These are phyloP conservation scores for Oscheius sp. DNA, from an alignment of 2,888 invertebrate genomes.

Conservation along the genomic window DNA sequence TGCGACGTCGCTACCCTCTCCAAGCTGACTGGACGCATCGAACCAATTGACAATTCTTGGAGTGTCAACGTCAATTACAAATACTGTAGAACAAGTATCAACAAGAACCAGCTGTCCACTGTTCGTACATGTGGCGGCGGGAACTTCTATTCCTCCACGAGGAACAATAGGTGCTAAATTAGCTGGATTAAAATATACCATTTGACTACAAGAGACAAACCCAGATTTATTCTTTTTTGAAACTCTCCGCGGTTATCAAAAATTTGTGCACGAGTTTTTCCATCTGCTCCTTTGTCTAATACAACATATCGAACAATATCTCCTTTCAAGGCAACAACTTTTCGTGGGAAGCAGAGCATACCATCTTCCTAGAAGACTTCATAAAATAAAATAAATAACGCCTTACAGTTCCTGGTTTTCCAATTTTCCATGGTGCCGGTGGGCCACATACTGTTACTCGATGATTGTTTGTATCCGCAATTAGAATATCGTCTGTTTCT, in stretches of 20 bases:
- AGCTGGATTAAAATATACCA: background rate
- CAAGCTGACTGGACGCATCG: slow-evolving; percentile 52
- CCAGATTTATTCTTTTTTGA: slow-evolving; percentile 48
- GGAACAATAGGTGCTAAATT: slow-evolving; percentile 36
- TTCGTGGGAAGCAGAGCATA: slow-evolving; percentile 61
- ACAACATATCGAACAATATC: slow-evolving; percentile 53
- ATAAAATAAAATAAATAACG: background rate
- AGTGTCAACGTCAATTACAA: slow-evolving; percentile 47
- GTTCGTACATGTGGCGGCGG: slow-evolving; percentile 49
- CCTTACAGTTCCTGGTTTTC: slow-evolving; percentile 49
- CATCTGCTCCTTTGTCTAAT: slow-evolving; percentile 52
- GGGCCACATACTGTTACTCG: slow-evolving; percentile 61
- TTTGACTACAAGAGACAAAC: slow-evolving; percentile 21
- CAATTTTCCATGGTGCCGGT: slow-evolving; percentile 57
- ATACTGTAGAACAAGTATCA: slow-evolving; percentile 56
- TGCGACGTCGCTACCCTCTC: slow-evolving; percentile 62
- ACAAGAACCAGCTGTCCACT: slow-evolving; percentile 59
- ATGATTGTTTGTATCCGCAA: slow-evolving; percentile 67
- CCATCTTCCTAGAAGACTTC: slow-evolving; percentile 52
- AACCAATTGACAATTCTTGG: slow-evolving; percentile 51
- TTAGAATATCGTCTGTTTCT: slow-evolving; percentile 62
- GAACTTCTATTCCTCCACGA: slow-evolving; percentile 52
- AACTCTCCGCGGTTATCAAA: slow-evolving; percentile 55
- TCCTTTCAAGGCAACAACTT: slow-evolving; percentile 55
- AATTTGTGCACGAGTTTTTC: slow-evolving; percentile 53